These are phyloP conservation scores for Coendou prehensilis DNA, from an alignment of 2,797 vertebrate species.

Conservation along the genomic window DNA sequence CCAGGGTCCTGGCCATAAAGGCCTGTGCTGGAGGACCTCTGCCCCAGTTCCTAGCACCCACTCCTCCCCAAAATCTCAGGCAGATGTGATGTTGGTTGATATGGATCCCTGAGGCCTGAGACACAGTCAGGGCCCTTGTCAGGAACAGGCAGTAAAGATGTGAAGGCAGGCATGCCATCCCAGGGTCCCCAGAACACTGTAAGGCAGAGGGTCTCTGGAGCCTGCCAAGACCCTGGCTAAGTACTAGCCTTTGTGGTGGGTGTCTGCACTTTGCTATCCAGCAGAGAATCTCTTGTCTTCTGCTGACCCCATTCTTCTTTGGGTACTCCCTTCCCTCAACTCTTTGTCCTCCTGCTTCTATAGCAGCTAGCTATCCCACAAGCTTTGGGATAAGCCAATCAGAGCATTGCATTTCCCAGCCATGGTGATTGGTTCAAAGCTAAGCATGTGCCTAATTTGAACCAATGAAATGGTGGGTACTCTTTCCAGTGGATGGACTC, in stretches of 20 bases:
- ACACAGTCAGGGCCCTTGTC: not conserved
- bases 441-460: not conserved
- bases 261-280: not conserved
- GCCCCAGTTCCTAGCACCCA: not conserved
- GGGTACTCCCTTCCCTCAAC: fast-evolving
- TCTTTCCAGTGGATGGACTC: not conserved
- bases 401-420: not conserved
- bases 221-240: not conserved
- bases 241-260: not conserved
- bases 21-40: not conserved
- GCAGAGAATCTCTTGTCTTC: not conserved
- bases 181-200: not conserved
- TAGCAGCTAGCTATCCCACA: not conserved
- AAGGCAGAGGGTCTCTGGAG: not conserved
- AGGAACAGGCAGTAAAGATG: not conserved
- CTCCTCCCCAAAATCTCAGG: not conserved
- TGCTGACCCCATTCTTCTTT: not conserved
- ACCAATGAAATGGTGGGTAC: not conserved
- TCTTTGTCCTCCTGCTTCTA: not conserved
- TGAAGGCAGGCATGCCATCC: too few relatives aligned
- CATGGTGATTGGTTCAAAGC: not conserved
- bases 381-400: not conserved
- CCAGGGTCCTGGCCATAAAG: not conserved
- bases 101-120: not conserved
- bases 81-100: not conserved